Percentiles rank a stretch among this genome's conserved stretches.
Evolutionary conservation across 2,888 invertebrate species (phyloP).

Genomic region (Dioctria linearis): DNA sequence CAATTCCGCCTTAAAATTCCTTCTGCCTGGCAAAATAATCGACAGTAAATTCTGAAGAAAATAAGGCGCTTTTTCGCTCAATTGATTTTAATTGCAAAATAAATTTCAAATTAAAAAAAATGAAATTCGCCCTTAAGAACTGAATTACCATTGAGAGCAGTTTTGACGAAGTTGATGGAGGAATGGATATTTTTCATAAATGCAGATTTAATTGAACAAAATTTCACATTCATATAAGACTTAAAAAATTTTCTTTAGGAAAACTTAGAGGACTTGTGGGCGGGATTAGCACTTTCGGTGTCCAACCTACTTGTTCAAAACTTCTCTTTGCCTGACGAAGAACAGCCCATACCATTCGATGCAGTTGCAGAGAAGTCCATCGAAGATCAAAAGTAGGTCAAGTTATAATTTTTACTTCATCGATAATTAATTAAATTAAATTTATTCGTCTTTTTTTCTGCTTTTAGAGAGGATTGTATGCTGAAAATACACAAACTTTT

Average conservation of each 20-base stretch:
- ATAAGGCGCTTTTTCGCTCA: constrained; percentile 58
- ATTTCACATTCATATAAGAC: constrained; percentile 16
- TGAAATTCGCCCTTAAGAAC: too few relatives aligned
- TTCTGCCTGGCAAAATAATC: constrained; percentile 20
- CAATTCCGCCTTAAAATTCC: not conserved
- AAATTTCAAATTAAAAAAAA: constrained; percentile 52
- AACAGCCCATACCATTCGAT: constrained; percentile 85
- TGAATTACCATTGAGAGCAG: too few relatives aligned
- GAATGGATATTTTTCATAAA: too few relatives aligned
- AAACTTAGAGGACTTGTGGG: constrained; percentile 76
- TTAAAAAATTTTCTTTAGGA: constrained; percentile 60
- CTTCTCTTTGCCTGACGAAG: constrained; percentile 68
- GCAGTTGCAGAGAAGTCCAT: constrained; percentile 86
- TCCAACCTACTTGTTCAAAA: constrained; percentile 75
- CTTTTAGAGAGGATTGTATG: constrained; percentile 87
- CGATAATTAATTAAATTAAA: constrained; percentile 19
- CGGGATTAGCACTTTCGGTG: constrained; percentile 76
- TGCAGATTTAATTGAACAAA: constrained; percentile 19
- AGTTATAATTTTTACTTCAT: constrained; percentile 57
- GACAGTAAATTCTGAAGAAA: constrained; percentile 55
- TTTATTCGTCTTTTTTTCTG: constrained; percentile 58
- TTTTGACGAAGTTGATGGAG: too few relatives aligned
- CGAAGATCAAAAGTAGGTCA: constrained; percentile 88
- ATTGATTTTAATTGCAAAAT: constrained; percentile 59
- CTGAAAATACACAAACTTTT: constrained; percentile 85